Evolutionary conservation across 2,797 vertebrate species (phyloP).

Genomic region (Schizopygopsis malacanthus): DNA sequence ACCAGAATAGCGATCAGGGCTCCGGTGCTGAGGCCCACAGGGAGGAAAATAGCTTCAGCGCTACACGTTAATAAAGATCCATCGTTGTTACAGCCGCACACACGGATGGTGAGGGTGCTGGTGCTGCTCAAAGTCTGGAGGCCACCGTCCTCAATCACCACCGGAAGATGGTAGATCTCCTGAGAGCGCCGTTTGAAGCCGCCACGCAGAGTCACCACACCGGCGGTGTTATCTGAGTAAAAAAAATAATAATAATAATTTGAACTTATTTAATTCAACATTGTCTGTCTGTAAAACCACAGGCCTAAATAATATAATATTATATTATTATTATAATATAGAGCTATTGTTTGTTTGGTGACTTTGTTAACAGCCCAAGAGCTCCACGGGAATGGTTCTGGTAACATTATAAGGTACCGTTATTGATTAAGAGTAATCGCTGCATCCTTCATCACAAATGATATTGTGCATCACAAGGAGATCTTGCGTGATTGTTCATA

Average conservation of each 20-base stretch:
- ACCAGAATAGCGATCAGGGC: constrained; percentile 95
- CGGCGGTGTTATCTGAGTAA: constrained; percentile 92
- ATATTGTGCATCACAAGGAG: neutral
- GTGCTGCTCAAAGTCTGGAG: constrained; percentile 96
- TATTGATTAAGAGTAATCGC: neutral
- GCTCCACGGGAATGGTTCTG: neutral
- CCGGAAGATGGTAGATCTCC: constrained; percentile 89
- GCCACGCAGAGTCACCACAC: constrained; percentile 87
- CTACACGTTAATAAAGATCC: constrained; percentile 93
- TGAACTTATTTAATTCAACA: neutral
- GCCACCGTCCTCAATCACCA: constrained; percentile 93
- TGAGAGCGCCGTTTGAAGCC: constrained; percentile 90
- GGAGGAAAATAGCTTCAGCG: constrained; percentile 93
- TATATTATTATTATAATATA: no score
- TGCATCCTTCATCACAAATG: neutral
- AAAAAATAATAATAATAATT: neutral
- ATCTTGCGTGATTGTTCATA: neutral
- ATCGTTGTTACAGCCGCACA: constrained; percentile 91
- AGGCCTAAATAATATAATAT: no score
- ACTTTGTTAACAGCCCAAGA: neutral
- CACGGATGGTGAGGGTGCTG: constrained; percentile 92
- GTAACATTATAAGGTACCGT: neutral
- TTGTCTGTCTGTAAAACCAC: no score
- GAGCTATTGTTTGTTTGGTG: neutral
- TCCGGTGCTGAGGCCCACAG: constrained; percentile 95